Evolutionary conservation across 2,113 vertebrate species (phyloP).

Genomic region (Dromiciops gliroides): DNA sequence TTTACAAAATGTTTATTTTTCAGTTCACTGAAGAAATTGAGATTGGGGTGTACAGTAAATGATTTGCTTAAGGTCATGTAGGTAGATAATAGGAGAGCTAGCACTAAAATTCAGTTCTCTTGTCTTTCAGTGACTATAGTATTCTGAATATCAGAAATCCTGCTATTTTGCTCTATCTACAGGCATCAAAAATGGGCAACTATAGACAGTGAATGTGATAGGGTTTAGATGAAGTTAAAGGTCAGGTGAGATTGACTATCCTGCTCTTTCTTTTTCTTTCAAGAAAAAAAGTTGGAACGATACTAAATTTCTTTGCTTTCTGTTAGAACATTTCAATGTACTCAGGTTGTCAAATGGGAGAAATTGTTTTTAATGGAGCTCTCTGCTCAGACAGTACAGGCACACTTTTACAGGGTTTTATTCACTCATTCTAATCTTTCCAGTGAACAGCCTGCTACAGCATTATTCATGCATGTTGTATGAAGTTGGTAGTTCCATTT

Average conservation of each 20-base stretch:
- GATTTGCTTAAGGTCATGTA: background rate
- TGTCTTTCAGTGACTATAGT: background rate
- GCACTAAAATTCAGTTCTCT: background rate
- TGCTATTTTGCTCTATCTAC: background rate
- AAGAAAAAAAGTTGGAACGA: background rate
- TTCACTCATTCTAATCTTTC: slow-evolving; percentile 59
- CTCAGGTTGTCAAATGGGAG: slow-evolving; percentile 36
- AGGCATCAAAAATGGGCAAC: background rate
- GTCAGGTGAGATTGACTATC: slow-evolving; percentile 10
- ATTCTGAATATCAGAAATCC: background rate
- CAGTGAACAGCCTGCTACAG: slow-evolving; percentile 25
- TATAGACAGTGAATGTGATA: background rate
- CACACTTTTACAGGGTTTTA: slow-evolving; percentile 43
- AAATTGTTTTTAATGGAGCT: slow-evolving; percentile 55
- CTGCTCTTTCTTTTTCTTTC: slow-evolving; percentile 19
- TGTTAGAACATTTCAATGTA: slow-evolving; percentile 39
- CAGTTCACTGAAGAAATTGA: background rate
- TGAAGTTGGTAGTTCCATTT: slow-evolving; percentile 55
- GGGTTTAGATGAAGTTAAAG: slow-evolving; percentile 1
- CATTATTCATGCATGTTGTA: slow-evolving; percentile 64
- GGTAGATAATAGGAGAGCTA: background rate
- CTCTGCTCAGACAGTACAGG: slow-evolving; percentile 17
- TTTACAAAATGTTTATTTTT: background rate
- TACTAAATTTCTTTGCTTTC: slow-evolving; percentile 53
- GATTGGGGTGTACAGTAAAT: background rate